A percentile compares a stretch with the other conserved stretches of the same genome.
phyloP scores from a whole-genome alignment of 2,797 vertebrate genomes.

The Todus mexicanus region DNA sequence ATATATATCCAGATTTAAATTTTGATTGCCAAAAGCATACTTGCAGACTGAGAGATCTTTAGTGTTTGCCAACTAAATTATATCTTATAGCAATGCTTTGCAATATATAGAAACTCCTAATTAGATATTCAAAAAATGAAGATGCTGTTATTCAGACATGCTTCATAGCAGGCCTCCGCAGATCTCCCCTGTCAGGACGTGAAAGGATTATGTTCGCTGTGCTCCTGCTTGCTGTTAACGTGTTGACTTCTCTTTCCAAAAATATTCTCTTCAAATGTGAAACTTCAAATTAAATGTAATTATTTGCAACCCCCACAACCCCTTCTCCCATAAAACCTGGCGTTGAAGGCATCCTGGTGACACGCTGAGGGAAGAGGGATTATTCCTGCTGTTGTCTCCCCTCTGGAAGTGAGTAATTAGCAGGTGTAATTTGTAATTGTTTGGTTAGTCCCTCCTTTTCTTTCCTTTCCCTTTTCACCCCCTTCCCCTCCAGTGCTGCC shows the following conservation, averaged over 20 bases:
- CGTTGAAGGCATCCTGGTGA: background rate
- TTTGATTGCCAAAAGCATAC: conserved; percentile 52
- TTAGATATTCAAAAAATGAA: conserved; percentile 54
- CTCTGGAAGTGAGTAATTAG: background rate
- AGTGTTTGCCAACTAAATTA: conserved; percentile 60
- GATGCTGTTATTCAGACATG: conserved; percentile 48
- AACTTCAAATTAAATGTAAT: background rate
- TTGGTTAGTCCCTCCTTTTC: background rate
- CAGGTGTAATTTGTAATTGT: background rate
- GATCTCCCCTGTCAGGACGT: conserved; percentile 44
- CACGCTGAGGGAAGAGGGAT: background rate
- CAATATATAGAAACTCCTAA: conserved; percentile 48
- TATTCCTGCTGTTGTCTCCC: background rate
- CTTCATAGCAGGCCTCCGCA: conserved; percentile 47
- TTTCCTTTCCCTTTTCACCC: background rate
- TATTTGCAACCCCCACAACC: background rate
- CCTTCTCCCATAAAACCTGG: background rate
- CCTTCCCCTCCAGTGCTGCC: background rate
- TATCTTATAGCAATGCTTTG: conserved; percentile 45
- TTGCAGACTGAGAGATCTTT: conserved; percentile 40
- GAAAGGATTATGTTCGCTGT: conserved; percentile 21
- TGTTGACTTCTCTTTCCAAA: conserved; percentile 53
- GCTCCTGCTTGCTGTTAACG: background rate
- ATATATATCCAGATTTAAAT: conserved; percentile 30
- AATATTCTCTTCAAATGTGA: conserved; percentile 12